These are phyloP conservation scores for Lasius fuliginosus DNA, from an alignment of 2,888 invertebrate species.

Conservation along the genomic window DNA sequence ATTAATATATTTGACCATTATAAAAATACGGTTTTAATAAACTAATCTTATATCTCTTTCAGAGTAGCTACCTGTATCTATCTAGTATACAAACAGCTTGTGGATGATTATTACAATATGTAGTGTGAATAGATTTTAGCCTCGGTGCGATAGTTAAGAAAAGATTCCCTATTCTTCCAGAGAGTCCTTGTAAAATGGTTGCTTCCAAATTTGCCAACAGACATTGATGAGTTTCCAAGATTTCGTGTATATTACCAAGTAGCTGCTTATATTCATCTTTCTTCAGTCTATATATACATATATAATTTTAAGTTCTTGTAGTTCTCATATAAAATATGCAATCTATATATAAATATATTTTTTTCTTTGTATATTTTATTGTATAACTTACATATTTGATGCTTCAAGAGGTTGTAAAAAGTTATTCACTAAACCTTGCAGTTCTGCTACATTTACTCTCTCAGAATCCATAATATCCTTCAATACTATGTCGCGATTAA, in stretches of 20 bases:
- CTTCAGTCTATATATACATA: conserved; percentile 89
- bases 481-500: conserved; percentile 94
- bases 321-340: conserved; percentile 18
- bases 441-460: conserved; percentile 95
- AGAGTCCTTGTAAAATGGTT: conserved; percentile 90
- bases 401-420: conserved; percentile 95
- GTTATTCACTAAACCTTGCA: conserved; percentile 94
- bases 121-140: conserved; percentile 94
- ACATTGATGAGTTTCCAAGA: conserved; percentile 94
- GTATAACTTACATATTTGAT: conserved; percentile 93
- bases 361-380: background rate
- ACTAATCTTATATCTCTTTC: background rate
- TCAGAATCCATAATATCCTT: conserved; percentile 97
- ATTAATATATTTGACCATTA: background rate
- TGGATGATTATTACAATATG: conserved; percentile 97
- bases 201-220: conserved; percentile 93
- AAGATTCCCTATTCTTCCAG: conserved; percentile 96
- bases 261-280: conserved; percentile 95
- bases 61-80: conserved; percentile 92
- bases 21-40: background rate
- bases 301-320: background rate
- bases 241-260: conserved; percentile 95
- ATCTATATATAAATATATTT: conserved; percentile 6
- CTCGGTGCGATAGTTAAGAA: conserved; percentile 95
- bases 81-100: conserved; percentile 97